Base-by-base conservation (phyloP, 2,113 vertebrate species). In the Cyprinodon brontotheroides region DNA sequence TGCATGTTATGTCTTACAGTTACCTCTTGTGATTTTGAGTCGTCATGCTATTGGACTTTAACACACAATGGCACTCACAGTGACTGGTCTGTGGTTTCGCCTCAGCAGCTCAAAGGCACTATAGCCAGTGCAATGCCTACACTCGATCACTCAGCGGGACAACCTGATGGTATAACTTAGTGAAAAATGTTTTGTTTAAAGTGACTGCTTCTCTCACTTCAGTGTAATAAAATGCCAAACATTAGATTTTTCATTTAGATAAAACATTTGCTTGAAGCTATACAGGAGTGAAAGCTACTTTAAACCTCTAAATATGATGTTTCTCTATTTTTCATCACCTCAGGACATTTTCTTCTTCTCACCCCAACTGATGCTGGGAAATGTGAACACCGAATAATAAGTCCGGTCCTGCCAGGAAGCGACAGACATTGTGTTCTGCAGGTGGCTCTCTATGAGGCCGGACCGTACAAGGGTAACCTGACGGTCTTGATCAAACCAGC, bases 291-390 rank as follows among this genome's bases (percentile, higher is more conserved):
- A 65, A 62, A 37, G 53, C 39, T 20, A 29, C 29, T n/a, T 29
- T 74, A 40, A 73, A 84, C 14, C 48, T 61, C 10, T 20, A 73
- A 43, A 17, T 17, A 22, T 79, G 11, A 75, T 65, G 22, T 65
- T 45, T 77, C 29, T 4, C 6, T 85, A 29, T 81, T 20, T 75
- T 89, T 80, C 75, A 20, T 81, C 61, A 66, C 57, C 48, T 7
- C 2, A 95, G 94, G 94, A 53, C 93, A 95, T 85, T 94, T 94
- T 75, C 90, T 95, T 50, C 83, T 93, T 41, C 69, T 95, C 10
- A 91, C 57, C 41, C 59, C 84, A 12, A 80, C 80, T 43, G 61
- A 79, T 61, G 78, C 65, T 78, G 86, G 75, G 41, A 92, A 47
- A 65, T 95, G 94, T 65, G 83, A 91, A 13, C 93, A 92, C 78